Evolutionary conservation across 2,113 vertebrate genomes (phyloP).

Genomic region (Pogona vitticeps): DNA sequence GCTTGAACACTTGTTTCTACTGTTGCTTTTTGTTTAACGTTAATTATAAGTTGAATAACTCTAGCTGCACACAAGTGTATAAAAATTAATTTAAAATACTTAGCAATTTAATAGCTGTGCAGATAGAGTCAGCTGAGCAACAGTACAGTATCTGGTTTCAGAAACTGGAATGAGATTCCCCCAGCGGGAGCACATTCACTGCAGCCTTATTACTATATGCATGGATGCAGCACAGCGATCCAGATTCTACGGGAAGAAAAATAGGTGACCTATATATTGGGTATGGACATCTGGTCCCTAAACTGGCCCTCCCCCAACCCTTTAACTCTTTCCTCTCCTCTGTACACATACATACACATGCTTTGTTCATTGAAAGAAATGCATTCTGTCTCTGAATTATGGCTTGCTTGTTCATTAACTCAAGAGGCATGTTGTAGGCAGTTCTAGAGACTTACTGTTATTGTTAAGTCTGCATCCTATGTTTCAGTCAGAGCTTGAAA

Average conservation of each 20-base stretch:
- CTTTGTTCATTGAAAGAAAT: background rate
- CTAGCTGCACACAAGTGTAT: background rate
- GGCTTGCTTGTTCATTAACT: background rate
- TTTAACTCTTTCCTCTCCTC: slow-evolving; percentile 56
- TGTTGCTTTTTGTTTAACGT: background rate
- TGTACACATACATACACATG: no score
- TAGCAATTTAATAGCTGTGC: background rate
- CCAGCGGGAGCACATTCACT: background rate
- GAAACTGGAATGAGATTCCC: background rate
- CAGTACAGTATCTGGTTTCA: background rate
- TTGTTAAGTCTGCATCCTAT: background rate
- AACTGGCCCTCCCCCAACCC: background rate
- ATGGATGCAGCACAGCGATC: slow-evolving; percentile 26
- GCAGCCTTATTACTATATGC: slow-evolving; percentile 38
- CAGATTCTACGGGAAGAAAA: slow-evolving; percentile 41
- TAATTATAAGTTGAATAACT: background rate
- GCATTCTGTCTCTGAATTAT: background rate
- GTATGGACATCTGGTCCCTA: slow-evolving; percentile 63
- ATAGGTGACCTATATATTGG: slow-evolving; percentile 71
- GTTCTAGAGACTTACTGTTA: background rate
- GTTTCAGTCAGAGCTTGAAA: background rate
- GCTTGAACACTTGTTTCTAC: no score
- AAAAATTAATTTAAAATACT: background rate
- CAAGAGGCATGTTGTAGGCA: background rate
- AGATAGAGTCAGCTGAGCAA: background rate